These are phyloP conservation scores for Anguilla marmorata DNA, from an alignment of 2,797 vertebrate genomes.

Conservation along the genomic window DNA sequence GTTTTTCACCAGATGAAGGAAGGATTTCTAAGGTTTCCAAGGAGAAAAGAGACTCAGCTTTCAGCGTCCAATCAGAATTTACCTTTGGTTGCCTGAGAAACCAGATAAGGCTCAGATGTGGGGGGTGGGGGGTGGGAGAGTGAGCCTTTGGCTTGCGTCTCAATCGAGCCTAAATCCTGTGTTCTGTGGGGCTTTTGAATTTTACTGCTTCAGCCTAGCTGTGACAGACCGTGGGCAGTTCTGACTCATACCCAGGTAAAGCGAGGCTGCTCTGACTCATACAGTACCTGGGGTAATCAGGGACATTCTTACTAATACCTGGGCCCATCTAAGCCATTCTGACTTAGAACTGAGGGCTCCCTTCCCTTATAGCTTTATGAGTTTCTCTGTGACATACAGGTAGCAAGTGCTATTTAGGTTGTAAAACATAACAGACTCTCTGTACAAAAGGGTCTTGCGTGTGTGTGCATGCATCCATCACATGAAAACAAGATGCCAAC, in stretches of 20 bases:
- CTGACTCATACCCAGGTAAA: neutral
- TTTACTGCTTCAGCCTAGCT: neutral
- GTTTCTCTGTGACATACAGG: neutral
- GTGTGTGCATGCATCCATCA: neutral
- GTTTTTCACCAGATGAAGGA: neutral
- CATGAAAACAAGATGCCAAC: neutral
- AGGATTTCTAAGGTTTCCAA: neutral
- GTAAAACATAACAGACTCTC: neutral
- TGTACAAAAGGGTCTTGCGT: neutral
- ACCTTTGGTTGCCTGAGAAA: neutral
- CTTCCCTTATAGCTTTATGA: neutral
- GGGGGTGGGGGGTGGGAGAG: neutral
- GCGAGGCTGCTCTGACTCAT: neutral
- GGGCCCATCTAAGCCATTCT: neutral
- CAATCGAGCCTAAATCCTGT: neutral
- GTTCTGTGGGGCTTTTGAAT: neutral
- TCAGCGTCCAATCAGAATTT: neutral
- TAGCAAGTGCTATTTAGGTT: neutral
- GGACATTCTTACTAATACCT: neutral
- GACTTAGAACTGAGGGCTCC: neutral
- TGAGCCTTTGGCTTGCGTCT: neutral
- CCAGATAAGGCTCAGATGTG: neutral
- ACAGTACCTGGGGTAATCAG: conserved; percentile 1
- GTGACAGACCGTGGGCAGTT: neutral
- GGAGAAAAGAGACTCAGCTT: neutral